Base-by-base conservation (phyloP, 2,888 invertebrate genomes). In the Uropetala carovei region DNA sequence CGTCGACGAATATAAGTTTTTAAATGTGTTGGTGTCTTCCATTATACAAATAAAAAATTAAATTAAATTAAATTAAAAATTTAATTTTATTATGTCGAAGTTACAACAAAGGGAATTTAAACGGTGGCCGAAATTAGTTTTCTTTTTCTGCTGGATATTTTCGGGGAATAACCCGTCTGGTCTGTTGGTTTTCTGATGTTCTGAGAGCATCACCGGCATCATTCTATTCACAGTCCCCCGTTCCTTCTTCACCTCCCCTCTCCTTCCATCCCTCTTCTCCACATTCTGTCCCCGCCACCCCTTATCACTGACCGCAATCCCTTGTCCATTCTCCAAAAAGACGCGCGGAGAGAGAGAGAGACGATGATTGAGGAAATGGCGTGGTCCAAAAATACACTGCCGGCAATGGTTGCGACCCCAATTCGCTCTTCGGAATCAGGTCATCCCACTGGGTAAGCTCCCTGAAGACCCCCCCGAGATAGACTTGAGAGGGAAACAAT, bases 371-470 rank as follows among this genome's bases (percentile, higher is more conserved):
- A 43, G 43, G 43, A 43, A 43, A 43, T 5, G 43, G 43, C 43
- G 43, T 43, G 43, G 43, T 43, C 43, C 43, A 43, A 43, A 43
- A 43, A 43, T 43, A 43, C 43, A 43, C 43, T 3, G 10, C 75
- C 75, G 27, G 75, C 22, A 27, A 75, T 27, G 68, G n/a, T 14
- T 30, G 89, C 68, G 89, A 89, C 89, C 89, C 64, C 89, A 68
- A 64, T 89, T 64, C 64, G n/a, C 89, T 43, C 18, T 9, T 43
- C 64, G 64, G 43, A 89, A 89, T 89, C 43, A 18, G 89, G 89
- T 89, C 89, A 89, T 27, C 89, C 64, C 16, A 27, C 13, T 27
- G 4, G 75, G 22, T 13, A 68, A 22, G 27, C 59, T 14, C 13
- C 22, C 85, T n/a, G 18, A 68, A 68, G 10, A 22, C 22, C n/a